phyloP scores from a whole-genome alignment of 2,888 invertebrate species.

The Aphodius sticticus region DNA sequence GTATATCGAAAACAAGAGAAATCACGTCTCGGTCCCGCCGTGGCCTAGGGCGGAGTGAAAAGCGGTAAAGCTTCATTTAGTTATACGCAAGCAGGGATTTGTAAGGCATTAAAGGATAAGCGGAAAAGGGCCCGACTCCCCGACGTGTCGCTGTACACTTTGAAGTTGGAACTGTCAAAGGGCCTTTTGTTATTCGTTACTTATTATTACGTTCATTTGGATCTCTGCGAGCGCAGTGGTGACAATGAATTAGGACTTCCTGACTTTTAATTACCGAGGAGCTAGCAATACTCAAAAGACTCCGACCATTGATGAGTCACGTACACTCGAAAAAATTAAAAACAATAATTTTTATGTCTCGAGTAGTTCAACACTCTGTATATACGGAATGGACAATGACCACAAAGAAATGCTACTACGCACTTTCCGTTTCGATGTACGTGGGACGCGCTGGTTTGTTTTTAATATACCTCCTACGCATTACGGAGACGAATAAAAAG shows the following conservation, averaged over 20 bases:
- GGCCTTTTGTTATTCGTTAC: conserved; percentile 60
- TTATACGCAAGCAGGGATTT: conserved; percentile 58
- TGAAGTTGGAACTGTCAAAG: conserved; percentile 60
- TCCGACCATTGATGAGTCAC: neutral
- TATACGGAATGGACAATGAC: neutral
- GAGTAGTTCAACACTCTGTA: neutral
- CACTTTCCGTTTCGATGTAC: neutral
- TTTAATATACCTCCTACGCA: neutral
- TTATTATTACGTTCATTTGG: conserved; percentile 61
- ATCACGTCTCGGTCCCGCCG: neutral
- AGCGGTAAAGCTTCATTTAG: conserved; percentile 58
- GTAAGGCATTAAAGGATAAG: conserved; percentile 59
- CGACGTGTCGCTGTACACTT: conserved; percentile 58
- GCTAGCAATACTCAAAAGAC: conserved; percentile 50
- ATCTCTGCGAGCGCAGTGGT: conserved; percentile 54
- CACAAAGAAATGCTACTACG: neutral
- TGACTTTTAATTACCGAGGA: conserved; percentile 59
- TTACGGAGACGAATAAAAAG: neutral
- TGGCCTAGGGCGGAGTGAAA: conserved; percentile 50
- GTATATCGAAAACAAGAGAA: neutral
- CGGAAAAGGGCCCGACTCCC: conserved; percentile 53
- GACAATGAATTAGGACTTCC: conserved; percentile 60
- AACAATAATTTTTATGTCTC: neutral
- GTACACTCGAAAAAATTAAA: neutral
- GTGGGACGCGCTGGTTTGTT: neutral